These are phyloP conservation scores for Apostichopus parvimensis DNA, from an alignment of 35 echinoderm and acorn worm species.

Conservation along the genomic window DNA sequence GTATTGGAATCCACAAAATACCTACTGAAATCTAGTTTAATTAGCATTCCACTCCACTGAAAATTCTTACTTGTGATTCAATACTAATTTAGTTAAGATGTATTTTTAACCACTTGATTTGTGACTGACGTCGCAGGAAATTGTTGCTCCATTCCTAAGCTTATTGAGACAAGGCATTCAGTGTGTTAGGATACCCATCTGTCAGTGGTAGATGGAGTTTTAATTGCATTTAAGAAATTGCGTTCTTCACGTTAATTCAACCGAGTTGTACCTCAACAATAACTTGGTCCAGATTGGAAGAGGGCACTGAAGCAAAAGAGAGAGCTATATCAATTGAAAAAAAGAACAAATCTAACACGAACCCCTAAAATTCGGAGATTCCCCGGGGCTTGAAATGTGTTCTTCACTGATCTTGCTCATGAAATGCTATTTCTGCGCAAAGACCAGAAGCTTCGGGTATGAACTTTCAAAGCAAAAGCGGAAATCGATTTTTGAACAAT, in stretches of 20 bases:
- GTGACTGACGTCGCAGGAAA: constrained; percentile 46
- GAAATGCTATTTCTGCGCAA: neutral
- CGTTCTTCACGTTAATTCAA: constrained; percentile 30
- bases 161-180: neutral
- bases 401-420: constrained; percentile 7
- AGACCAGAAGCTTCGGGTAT: neutral
- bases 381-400: neutral
- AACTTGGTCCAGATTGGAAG: constrained; percentile 27
- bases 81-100: constrained; percentile 42
- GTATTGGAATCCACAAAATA: neutral
- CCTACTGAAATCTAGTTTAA: constrained; percentile 29
- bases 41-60: constrained; percentile 30
- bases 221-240: constrained; percentile 50
- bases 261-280: constrained; percentile 43
- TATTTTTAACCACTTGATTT: constrained; percentile 55
- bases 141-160: constrained; percentile 48
- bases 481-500: neutral
- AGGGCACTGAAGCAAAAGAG: constrained; percentile 3
- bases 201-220: constrained; percentile 9
- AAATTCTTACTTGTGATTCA: constrained; percentile 24
- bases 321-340: neutral
- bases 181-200: constrained; percentile 25
- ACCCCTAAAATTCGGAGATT: neutral
- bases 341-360: neutral
- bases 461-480: neutral